These are phyloP conservation scores for Tangara arthus DNA, from an alignment of 2,797 vertebrate species.

Conservation along the genomic window DNA sequence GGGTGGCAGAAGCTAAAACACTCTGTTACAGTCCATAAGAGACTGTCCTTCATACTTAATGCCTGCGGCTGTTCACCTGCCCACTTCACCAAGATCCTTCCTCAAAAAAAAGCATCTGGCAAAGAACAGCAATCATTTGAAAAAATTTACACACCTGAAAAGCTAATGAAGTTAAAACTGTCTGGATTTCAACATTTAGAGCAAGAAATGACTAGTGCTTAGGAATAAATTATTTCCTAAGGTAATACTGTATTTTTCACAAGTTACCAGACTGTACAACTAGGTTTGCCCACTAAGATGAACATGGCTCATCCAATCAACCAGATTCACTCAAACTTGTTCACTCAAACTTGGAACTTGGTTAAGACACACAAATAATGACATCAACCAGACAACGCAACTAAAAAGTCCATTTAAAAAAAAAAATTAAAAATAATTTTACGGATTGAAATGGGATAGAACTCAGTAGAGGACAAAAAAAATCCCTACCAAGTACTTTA, in stretches of 20 bases:
- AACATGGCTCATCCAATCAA: background rate
- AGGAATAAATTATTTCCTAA: background rate
- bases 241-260: background rate
- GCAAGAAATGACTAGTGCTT: background rate
- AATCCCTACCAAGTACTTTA: background rate
- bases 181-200: background rate
- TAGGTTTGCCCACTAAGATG: background rate
- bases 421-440: background rate
- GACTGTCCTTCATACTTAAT: background rate
- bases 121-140: background rate
- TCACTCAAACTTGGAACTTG: background rate
- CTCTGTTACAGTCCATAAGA: background rate
- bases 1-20: background rate
- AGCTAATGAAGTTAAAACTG: background rate
- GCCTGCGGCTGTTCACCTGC: background rate
- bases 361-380: conserved; percentile 30
- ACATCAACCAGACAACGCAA: conserved; percentile 53
- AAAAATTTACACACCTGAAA: background rate
- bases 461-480: background rate
- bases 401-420: background rate
- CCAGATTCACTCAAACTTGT: background rate
- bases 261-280: background rate
- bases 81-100: background rate
- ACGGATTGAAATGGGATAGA: background rate
- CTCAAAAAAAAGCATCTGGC: background rate